Conservation (phyloP, 1,140 invertebrate genomes). For the Coenobita brevimanus region DNA sequence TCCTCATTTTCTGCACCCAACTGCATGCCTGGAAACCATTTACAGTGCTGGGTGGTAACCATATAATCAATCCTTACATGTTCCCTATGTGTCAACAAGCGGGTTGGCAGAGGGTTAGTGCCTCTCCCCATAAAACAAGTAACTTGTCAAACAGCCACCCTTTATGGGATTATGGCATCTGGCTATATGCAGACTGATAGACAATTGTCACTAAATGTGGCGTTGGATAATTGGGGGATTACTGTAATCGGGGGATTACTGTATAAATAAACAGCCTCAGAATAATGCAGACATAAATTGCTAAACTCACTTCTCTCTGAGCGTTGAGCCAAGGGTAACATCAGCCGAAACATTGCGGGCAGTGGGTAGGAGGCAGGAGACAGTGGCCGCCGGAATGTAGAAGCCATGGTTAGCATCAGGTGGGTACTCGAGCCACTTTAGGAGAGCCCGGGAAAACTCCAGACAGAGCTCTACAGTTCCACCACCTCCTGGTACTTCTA, state of each 20-base stretch:
- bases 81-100: no score
- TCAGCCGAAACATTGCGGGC: conserved; percentile 86
- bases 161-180: no score
- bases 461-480: conserved; percentile 88
- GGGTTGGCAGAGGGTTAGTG: no score
- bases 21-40: no score
- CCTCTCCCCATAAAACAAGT: no score
- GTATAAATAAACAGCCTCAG: background rate
- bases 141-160: no score
- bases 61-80: no score
- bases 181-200: no score
- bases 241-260: background rate
- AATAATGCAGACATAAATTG: background rate
- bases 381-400: conserved; percentile 89
- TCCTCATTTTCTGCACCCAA: no score
- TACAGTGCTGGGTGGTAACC: no score
- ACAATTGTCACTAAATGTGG: no score
- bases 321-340: conserved; percentile 76
- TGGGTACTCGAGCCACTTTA: conserved; percentile 99
- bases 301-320: conserved; percentile 42
- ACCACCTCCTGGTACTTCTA: conserved; percentile 85
- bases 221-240: no score
- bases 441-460: conserved; percentile 94
- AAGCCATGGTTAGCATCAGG: conserved; percentile 99
- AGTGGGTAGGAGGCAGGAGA: conserved; percentile 84